These are phyloP conservation scores for Sinhomidia bicolor DNA, from an alignment of 2,888 invertebrate genomes.

Conservation along the genomic window DNA sequence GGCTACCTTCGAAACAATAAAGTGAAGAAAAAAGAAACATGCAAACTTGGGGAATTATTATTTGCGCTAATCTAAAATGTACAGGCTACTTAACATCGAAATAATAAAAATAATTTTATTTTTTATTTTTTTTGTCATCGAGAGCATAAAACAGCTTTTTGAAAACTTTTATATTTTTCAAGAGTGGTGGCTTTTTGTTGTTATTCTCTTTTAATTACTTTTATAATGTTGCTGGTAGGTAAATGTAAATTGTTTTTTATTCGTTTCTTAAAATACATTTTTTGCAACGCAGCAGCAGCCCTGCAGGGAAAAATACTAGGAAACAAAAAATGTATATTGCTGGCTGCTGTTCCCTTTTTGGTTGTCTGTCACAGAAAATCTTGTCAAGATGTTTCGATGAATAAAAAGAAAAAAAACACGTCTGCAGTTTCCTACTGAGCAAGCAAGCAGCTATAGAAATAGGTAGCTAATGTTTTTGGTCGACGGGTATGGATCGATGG, in stretches of 20 bases:
- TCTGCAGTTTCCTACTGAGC: background rate
- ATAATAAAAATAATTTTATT: background rate
- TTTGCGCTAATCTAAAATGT: background rate
- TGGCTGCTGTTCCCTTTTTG: no score
- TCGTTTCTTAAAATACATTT: background rate
- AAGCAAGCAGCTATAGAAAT: no score
- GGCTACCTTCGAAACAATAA: conserved; percentile 54
- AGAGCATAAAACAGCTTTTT: background rate
- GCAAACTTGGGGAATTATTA: background rate
- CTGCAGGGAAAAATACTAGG: conserved; percentile 18
- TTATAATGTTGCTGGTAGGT: background rate
- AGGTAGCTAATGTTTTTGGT: background rate
- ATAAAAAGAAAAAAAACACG: background rate
- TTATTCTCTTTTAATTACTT: conserved; percentile 15
- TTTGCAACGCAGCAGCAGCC: background rate
- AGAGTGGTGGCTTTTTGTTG: background rate
- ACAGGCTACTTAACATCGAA: background rate
- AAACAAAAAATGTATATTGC: background rate
- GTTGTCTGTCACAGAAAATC: background rate
- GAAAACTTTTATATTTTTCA: background rate
- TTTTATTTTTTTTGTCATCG: no score
- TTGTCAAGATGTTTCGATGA: background rate
- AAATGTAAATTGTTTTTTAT: background rate
- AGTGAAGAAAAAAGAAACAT: background rate
- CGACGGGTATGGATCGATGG: conserved; percentile 3